Evolutionary conservation across 2,113 vertebrate genomes (phyloP), one percentile per base, ranked within the genome.

Genomic region (Petrocephalus microphthalmus): DNA sequence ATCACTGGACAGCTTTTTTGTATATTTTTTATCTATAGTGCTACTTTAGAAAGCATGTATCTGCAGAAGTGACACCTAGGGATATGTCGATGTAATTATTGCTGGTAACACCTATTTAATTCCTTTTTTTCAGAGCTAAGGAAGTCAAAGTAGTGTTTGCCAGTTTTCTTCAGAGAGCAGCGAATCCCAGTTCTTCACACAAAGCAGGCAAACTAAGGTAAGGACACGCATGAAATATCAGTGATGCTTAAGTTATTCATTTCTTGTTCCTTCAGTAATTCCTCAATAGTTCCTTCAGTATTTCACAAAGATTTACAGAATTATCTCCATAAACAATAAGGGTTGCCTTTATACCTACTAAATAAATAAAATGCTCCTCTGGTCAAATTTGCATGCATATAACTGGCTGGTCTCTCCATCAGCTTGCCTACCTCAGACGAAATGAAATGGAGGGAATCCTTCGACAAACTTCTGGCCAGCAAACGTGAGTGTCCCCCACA

Each of bases 121-220:
- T 67, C 1, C 60, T 67, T 78, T 89, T 74, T 89, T 19, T 0
- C 91, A 99, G 97, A 96, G 97, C 97, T 85, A 99, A 99, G 92
- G 97, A 97, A 88, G 94, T 99, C 87, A 98, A 97, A 92, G 96
- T 94, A 5, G 95, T 97, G n/a, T 95, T 99, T 90, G 95, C 96
- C 78, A 95, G 96, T 93, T 96, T 99, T 53, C 94, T 98, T 20
- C 96, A 97, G 25, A 98, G 97, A 92, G 91, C 97, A 3, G 96
- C 97, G 33, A 90, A 93, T 83, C 92, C 91, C 89, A 88, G 88
- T 37, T 92, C 93, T 85, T 88, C 90, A 6, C 93, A 92, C 85
- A 96, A 95, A 90, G 88, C n/a, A 22, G 87, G 94, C 10, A 95
- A 93, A 87, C 89, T 86, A 13, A 93, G 90, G 95, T 96, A 89